Percentiles rank a stretch among this genome's conserved stretches.
Evolutionary conservation across 2,797 vertebrate genomes (phyloP).

Genomic region (Echeneis naucrates): DNA sequence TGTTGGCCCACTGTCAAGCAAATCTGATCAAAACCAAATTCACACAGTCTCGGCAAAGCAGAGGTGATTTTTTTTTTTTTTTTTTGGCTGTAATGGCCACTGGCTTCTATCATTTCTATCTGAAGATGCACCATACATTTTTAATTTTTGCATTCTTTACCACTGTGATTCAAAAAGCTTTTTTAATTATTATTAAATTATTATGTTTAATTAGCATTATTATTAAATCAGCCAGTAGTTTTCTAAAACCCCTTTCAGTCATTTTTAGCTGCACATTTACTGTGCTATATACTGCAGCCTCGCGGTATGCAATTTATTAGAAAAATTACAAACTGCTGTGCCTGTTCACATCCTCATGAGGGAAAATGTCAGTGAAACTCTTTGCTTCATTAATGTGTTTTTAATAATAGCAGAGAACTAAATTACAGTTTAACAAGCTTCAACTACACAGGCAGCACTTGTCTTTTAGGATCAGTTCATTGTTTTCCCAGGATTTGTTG

Average conservation of each 20-base stretch:
- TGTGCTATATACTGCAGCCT: not conserved
- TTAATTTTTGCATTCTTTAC: no score
- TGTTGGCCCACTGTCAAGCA: not conserved
- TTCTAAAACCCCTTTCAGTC: not conserved
- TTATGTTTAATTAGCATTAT: not conserved
- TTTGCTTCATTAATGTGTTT: not conserved
- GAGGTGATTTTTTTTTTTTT: not conserved
- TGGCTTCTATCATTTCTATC: no score
- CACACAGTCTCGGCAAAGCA: not conserved
- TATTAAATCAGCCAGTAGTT: not conserved
- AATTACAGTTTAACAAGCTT: not conserved
- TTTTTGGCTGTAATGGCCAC: not conserved
- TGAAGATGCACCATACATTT: not conserved
- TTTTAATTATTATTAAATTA: no score
- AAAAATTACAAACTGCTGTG: not conserved
- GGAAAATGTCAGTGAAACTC: not conserved
- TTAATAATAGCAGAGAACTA: not conserved
- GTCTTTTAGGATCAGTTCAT: not conserved
- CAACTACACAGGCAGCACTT: not conserved
- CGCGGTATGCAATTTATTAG: not conserved
- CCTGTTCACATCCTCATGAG: not conserved
- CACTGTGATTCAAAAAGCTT: no score
- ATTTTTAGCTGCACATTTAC: not conserved
- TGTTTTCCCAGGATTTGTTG: constrained; percentile 17
- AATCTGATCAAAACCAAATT: not conserved